A percentile compares a stretch with the other conserved stretches of the same genome.
Conservation (phyloP, 2,113 vertebrate species). For the Brevimyrus niger region DNA sequence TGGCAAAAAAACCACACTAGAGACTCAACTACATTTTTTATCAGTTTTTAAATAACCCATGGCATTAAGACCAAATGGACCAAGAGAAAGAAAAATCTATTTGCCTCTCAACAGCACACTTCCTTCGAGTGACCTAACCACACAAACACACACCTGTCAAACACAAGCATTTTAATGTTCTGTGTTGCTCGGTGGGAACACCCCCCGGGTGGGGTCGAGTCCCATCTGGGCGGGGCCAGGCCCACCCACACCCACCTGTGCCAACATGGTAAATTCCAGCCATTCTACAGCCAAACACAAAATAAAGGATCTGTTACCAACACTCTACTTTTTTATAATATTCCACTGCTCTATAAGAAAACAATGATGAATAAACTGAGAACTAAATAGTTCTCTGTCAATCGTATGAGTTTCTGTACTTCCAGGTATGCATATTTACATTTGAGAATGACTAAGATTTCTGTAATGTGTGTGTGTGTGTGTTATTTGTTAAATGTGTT, state of each 20-base stretch:
- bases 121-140: background rate
- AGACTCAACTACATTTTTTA: background rate
- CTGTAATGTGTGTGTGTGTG: background rate
- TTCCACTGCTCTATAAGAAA: background rate
- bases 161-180: background rate
- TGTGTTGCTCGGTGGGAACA: background rate
- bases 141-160: background rate
- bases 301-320: background rate
- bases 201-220: background rate
- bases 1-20: background rate
- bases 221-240: background rate
- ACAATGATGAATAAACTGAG: background rate
- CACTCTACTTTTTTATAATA: background rate
- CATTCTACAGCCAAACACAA: background rate
- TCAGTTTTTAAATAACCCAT: background rate
- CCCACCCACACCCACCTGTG: background rate
- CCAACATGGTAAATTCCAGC: background rate
- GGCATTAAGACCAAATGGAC: background rate
- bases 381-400: background rate
- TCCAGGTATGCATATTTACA: background rate
- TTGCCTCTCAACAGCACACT: background rate
- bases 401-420: background rate
- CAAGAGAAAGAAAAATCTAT: background rate
- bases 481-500: background rate
- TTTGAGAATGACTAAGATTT: background rate